Base-by-base conservation (phyloP, 2,888 invertebrate genomes). In the Tanypteryx hageni region DNA sequence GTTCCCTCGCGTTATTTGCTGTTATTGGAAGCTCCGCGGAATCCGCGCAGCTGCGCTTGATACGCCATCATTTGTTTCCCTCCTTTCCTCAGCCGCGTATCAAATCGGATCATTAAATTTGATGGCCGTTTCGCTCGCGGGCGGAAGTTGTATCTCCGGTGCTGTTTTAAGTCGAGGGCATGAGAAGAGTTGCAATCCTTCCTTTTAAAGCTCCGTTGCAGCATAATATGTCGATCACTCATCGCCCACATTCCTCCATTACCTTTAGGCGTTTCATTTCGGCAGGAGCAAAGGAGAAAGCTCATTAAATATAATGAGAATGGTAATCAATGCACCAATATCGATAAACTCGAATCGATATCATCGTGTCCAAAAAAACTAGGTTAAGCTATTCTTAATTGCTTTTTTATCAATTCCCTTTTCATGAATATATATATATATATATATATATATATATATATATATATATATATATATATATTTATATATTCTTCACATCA, bases 101-200 rank as follows among this genome's bases (percentile, higher is more conserved):
- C 76, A 76, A 76, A 76, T 76, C 76, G 76, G 76, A 76, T 76
- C 76, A 76, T 76, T 76, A 76, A 76, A 22, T 76, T 76, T 76
- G 76, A 76, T 22, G 76, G 76, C 11, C 27, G 22, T 11, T 76
- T 27, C 76, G 3, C n/a, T n/a, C 8, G 68, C 18, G 18, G 68
- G 68, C 76, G 76, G 18, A 13, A 76, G 76, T 76, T 76, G 22
- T 76, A 76, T 22, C 76, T 76, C 76, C 27, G 7, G 27, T 8
- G 22, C 18, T 76, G 76, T 76, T 76, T 76, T 27, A 22, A 22
- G 76, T 76, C 13, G 22, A 18, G 22, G 27, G 22, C 76, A 27
- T 22, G 11, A 76, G 76, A 76, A 27, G 76, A 76, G 22, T 76
- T 10, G 76, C 76, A 27, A 3, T 76, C 22, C 76, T 76, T 76